Base-by-base conservation (phyloP, 2,113 vertebrate genomes). In the Rhinolophus ferrumequinum region DNA sequence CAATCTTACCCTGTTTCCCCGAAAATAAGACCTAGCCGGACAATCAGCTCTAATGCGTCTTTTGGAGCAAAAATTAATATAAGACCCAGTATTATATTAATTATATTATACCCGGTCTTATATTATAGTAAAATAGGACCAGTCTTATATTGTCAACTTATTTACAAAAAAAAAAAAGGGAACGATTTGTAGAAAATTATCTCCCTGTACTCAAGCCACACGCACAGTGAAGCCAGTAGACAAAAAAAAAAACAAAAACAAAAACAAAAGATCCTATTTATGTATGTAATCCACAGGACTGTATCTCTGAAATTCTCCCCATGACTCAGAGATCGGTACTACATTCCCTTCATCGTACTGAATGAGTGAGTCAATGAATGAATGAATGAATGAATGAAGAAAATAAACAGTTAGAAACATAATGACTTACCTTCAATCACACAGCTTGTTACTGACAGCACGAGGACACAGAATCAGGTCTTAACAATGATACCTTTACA, bases 141-240 rank as follows among this genome's bases (percentile, higher is more conserved):
- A 5, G 41, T 41, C 41, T 41, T 41, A 41, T 41, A 41, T 41
- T 41, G 26, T 70, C 35, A 81, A 54, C 38, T 50, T 94, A 89
- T 81, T 95, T 88, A 90, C 18, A 50, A 83, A n/a, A n/a, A n/a
- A n/a, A n/a, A n/a, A n/a, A n/a, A n/a, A 28, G 52, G 66, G 41
- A 81, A 85, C 5, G 2, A 58, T 91, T 54, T 84, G 26, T 69
- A 26, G 75, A 58, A 80, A 90, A 84, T 70, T 83, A 80, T 84
- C 91, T 90, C 22, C 56, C 67, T 41, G n/a, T 87, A 90, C 22
- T 86, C n/a, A 82, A 73, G 75, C n/a, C 85, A 76, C 19, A 67
- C 3, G 3, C 10, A 44, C 60, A 82, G 38, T 88, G 33, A 88
- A 88, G 33, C 35, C 33, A 93, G 75, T 3, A 56, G 67, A 90